These are phyloP conservation scores for Hippocampus abdominalis DNA, from an alignment of 2,113 vertebrate genomes.

Conservation along the genomic window DNA sequence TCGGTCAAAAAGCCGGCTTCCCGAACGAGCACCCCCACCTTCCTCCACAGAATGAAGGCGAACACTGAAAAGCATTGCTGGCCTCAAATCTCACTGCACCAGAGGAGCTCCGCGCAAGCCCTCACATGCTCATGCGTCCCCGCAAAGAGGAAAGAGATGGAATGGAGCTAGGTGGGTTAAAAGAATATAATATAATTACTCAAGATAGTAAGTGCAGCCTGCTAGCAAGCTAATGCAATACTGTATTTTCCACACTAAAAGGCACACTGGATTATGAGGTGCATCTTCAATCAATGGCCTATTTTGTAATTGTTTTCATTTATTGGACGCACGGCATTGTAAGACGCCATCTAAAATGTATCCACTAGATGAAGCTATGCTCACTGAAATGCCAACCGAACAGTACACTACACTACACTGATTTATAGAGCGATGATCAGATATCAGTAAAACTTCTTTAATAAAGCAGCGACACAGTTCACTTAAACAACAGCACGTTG, in stretches of 20 bases:
- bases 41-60: conserved; percentile 25
- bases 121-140: conserved; percentile 40
- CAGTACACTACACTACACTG: no score
- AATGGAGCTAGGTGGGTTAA: conserved; percentile 8
- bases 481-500: no score
- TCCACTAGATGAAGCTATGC: no score
- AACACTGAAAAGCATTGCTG: conserved; percentile 28
- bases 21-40: conserved; percentile 24
- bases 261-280: no score
- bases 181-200: conserved; percentile 12
- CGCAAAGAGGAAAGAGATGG: conserved; percentile 14
- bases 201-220: conserved; percentile 39
- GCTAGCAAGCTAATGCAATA: conserved; percentile 46
- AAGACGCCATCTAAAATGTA: no score
- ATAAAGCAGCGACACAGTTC: no score
- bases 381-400: no score
- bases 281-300: no score
- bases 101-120: conserved; percentile 36
- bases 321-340: no score
- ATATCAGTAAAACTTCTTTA: no score
- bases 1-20: conserved; percentile 27
- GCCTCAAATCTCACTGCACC: conserved; percentile 24
- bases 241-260: neutral
- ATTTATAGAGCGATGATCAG: no score
- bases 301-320: no score